These are phyloP conservation scores for Zygothrica quintamaculata DNA, from an alignment of 2,888 invertebrate species.

Conservation along the genomic window DNA sequence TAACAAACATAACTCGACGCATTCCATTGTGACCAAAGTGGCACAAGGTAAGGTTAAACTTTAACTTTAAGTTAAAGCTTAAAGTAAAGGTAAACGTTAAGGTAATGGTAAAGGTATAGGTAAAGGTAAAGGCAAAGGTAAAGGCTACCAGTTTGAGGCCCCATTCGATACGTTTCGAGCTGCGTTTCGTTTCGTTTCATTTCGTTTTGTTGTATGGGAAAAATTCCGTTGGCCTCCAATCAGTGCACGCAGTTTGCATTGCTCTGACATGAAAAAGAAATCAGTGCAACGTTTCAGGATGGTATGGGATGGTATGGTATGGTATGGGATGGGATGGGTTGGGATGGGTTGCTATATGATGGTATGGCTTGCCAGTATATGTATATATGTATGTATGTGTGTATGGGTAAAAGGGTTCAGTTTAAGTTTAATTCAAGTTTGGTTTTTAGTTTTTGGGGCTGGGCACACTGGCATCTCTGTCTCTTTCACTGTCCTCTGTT, in stretches of 20 bases:
- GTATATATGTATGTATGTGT: constrained; percentile 11
- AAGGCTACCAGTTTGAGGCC: constrained; percentile 33
- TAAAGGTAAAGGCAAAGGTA: constrained; percentile 3
- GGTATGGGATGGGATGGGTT: constrained; percentile 23
- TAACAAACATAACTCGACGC: constrained; percentile 71
- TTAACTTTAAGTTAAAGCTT: constrained; percentile 16
- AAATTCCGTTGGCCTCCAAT: constrained; percentile 79
- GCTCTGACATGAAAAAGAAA: constrained; percentile 81
- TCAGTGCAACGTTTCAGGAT: constrained; percentile 73
- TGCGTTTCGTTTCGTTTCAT: constrained; percentile 10
- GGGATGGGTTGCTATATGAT: constrained; percentile 28
- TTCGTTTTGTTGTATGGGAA: constrained; percentile 68
- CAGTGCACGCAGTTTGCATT: constrained; percentile 75
- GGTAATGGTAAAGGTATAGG: constrained; percentile 16
- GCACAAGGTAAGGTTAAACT: constrained; percentile 65
- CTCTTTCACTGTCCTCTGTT: constrained; percentile 13
- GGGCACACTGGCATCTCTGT: constrained; percentile 16
- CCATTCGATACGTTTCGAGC: constrained; percentile 30
- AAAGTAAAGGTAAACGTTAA: background rate
- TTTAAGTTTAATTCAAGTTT: background rate
- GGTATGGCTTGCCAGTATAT: constrained; percentile 30
- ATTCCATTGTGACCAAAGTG: constrained; percentile 73
- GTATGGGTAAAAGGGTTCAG: background rate
- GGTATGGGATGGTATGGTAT: too few relatives aligned
- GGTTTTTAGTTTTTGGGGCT: background rate